Percentiles rank a stretch among this genome's conserved stretches.
Evolutionary conservation across 2,888 invertebrate species (phyloP).

Genomic region (Sinhomidia bicolor): DNA sequence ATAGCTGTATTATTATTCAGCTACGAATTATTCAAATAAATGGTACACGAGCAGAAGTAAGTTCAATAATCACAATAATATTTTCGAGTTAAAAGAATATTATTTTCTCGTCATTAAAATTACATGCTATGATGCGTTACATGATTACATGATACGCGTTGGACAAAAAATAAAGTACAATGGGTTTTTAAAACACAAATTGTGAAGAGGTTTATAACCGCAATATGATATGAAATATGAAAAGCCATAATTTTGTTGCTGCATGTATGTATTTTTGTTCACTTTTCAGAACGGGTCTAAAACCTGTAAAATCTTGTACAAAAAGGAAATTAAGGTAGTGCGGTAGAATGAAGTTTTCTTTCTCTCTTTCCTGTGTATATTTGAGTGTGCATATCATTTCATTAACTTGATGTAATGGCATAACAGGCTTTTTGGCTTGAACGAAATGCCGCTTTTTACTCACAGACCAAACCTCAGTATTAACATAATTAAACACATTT

Average conservation of each 20-base stretch:
- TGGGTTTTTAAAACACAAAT: neutral
- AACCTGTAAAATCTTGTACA: no score
- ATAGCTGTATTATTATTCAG: conserved; percentile 38
- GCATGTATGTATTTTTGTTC: no score
- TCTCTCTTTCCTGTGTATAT: neutral
- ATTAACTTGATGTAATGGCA: conserved; percentile 7
- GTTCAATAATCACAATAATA: conserved; percentile 17
- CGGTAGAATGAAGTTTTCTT: neutral
- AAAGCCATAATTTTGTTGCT: no score
- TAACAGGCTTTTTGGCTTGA: neutral
- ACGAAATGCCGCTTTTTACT: neutral
- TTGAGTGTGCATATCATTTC: conserved; percentile 6
- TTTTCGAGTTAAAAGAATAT: neutral
- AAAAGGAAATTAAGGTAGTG: neutral
- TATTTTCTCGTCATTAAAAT: conserved; percentile 15
- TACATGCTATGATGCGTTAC: conserved; percentile 12
- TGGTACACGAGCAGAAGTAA: neutral
- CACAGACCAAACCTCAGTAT: conserved; percentile 18
- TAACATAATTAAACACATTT: conserved; percentile 48
- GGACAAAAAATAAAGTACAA: neutral
- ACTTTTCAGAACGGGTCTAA: no score
- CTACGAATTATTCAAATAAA: conserved; percentile 33
- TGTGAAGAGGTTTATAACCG: neutral
- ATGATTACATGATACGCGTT: neutral
- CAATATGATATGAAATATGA: no score